Evolutionary conservation across 2,888 invertebrate species (phyloP), one percentile per base, ranked within the genome.

Genomic region (Hydroisotoma schaefferi): DNA sequence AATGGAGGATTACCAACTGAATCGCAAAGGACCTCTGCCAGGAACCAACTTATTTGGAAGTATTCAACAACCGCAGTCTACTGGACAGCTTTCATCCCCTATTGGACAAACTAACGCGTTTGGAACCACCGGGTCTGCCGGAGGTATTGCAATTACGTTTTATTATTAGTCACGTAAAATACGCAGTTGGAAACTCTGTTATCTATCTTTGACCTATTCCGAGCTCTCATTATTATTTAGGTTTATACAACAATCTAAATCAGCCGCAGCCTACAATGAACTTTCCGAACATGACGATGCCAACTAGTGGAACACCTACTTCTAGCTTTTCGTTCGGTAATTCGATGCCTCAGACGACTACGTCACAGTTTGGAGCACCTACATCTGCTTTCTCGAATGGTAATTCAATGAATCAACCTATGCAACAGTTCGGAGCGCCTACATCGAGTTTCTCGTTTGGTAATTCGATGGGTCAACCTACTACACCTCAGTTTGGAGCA

Each of bases 1-100:
- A 10, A 80, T 88, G 57, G 98, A 98, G 75, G 98, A 99, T 78
- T 99, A 99, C 76, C 78, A 83, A 25, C 90, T 90, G 0, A 91
- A 91, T 54, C 81, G 95, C 2, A 97, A 97, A 79, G 93, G 94
- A 38, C 81, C 76, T 2, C 71, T 73, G 15, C 81, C 80, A 44
- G 74, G 28, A 66, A 62, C 58, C 0, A 63, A 84, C 47, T 80
- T 86, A 78, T 80, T 83, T 54, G 70, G 79, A 46, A 74, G 73
- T 70, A 55, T 26, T 4, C 57, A 57, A 18, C 44, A 49, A 6
- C 74, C 73, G 53, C 69, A 74, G 33, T 67, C 73, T 27, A 67
- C 70, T 12, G 58, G 67, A 10, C 55, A 69, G 1, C 62, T 69
- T 20, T 70, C 68, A 2, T 47, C 73, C 4, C 76, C 71, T 51